Evolutionary conservation across 2,888 invertebrate species (phyloP), one percentile per base, ranked within the genome.

Genomic region (Callimorpha dominula): DNA sequence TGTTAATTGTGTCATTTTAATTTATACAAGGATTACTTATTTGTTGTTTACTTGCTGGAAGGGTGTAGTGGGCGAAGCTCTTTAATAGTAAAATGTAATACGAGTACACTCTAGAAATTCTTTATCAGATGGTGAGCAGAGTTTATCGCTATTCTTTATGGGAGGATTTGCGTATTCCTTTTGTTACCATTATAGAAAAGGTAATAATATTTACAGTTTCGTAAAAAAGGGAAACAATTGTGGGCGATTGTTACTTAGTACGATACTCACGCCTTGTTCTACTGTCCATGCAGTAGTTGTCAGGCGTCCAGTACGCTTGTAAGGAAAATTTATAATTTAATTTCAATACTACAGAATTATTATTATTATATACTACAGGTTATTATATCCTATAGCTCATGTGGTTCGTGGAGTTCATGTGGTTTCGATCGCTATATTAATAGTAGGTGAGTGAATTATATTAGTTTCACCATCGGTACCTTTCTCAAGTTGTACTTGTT

Each of bases 221-320:
- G 4, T 4, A 31, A 7, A 14, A 20, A 0, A 31, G 2, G 6
- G 31, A 60, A 46, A 46, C 6, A 9, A 46, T 46, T 46, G 43
- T 46, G 43, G 40, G 17, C 5, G 31, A 65, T 15, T 50, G 50
- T 50, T 31, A 40, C 4, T 68, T 14, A 46, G 42, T 52, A 20
- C n/a, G 54, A 49, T 81, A 87, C 95, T 94, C 94, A 95, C 95
- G 84, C 91, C 92, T 80, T 95, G 94, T 86, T 95, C 95, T 75
- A 95, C 95, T 50, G 95, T 95, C 95, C 95, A 95, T 72, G 95
- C 95, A 69, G 94, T 90, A 71, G 94, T 90, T 65, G 95, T 91
- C 72, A 87, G 93, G 81, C 94, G 94, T 94, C 95, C 95, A 89
- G 95, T 87, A 78, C 94, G 95, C 95, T 95, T 95, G 94, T 84